Conservation (phyloP, 2,888 invertebrate species). For the Platycheirus rosarum region DNA sequence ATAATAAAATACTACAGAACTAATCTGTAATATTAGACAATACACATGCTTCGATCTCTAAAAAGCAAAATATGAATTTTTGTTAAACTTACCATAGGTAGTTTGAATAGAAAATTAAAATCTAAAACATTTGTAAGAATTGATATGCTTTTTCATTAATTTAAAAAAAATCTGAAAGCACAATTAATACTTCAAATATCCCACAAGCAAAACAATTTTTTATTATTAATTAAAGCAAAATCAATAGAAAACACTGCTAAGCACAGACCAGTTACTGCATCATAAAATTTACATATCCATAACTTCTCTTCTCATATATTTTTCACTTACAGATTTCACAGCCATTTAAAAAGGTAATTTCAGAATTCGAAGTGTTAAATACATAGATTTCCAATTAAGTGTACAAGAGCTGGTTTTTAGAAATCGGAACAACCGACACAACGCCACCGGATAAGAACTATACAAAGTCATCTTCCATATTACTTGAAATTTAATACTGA, state of each 20-base stretch:
- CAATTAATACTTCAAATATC: no score
- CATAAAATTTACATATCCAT: conserved; percentile 61
- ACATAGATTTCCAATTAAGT: conserved; percentile 52
- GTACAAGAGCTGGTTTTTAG: conserved; percentile 35
- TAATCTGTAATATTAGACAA: no score
- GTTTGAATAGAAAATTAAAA: no score
- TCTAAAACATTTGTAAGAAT: no score
- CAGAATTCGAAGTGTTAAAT: conserved; percentile 59
- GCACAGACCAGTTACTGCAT: conserved; percentile 18
- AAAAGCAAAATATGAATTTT: no score
- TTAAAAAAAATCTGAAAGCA: no score
- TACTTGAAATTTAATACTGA: conserved; percentile 1
- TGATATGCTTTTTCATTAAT: no score
- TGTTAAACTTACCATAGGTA: no score
- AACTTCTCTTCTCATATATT: conserved; percentile 52
- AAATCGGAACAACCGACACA: conserved; percentile 32
- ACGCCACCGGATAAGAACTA: conserved; percentile 7
- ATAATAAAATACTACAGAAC: no score
- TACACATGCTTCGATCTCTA: no score
- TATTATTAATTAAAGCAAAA: neutral
- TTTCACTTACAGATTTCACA: conserved; percentile 50
- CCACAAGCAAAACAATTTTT: no score
- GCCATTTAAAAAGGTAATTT: conserved; percentile 54
- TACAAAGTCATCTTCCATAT: neutral
- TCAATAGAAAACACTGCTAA: neutral